phyloP scores from a whole-genome alignment of 2,888 invertebrate genomes.

The Drosophila tanythrix region DNA sequence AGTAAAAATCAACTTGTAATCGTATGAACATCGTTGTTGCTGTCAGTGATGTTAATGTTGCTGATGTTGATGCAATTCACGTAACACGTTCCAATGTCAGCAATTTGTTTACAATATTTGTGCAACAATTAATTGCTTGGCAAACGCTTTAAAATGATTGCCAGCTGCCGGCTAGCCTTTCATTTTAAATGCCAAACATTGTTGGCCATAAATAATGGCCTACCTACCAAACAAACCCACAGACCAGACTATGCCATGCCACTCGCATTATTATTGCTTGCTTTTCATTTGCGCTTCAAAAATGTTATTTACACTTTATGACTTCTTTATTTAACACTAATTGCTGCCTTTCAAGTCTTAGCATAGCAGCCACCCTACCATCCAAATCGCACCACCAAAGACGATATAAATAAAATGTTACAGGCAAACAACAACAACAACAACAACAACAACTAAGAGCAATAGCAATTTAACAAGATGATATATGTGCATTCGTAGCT shows the following conservation, averaged over 20 bases:
- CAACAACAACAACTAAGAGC: slow-evolving; percentile 1
- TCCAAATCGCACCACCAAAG: slow-evolving; percentile 18
- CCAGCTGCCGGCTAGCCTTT: slow-evolving; percentile 55
- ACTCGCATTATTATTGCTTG: slow-evolving; percentile 53
- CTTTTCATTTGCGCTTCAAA: slow-evolving; percentile 62
- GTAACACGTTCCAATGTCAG: neutral
- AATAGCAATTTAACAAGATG: slow-evolving; percentile 18
- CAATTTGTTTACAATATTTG: slow-evolving; percentile 61
- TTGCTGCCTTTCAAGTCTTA: slow-evolving; percentile 59
- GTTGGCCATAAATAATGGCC: slow-evolving; percentile 66
- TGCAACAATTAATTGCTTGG: slow-evolving; percentile 61
- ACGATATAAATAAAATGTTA: slow-evolving; percentile 32
- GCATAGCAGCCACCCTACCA: slow-evolving; percentile 5
- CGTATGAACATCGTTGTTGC: slow-evolving; percentile 21
- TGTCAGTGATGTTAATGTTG: slow-evolving; percentile 24
- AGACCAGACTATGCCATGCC: neutral
- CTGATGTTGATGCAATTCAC: slow-evolving; percentile 9
- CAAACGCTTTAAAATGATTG: slow-evolving; percentile 59
- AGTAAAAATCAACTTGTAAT: slow-evolving; percentile 33
- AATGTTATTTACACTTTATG: slow-evolving; percentile 77
- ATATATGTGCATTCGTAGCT: slow-evolving; percentile 1
- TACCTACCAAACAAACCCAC: neutral
- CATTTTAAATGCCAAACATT: slow-evolving; percentile 64
- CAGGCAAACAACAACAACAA: slow-evolving; percentile 9
- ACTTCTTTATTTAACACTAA: slow-evolving; percentile 76